Base-by-base conservation (phyloP, 2,113 vertebrate genomes). In the Oxygymnocypris stewartii region DNA sequence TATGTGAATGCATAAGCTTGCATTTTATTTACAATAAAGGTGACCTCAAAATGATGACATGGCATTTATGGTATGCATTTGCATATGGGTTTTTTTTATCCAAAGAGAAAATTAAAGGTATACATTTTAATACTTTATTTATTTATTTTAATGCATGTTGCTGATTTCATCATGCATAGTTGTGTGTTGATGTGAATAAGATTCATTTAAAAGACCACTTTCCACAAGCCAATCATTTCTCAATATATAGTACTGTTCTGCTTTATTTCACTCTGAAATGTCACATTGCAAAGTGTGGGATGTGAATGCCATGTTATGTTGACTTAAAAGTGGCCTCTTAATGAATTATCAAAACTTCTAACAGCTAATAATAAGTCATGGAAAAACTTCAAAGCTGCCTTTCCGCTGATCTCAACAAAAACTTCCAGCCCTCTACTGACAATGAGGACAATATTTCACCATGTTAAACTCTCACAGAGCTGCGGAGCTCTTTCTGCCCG, bases 381-480 rank as follows among this genome's bases (percentile, higher is more conserved):
- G 49, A 37, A 18, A 87, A 47, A 69, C 73, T 44, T 35, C 51
- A 14, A 82, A 25, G 28, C 59, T n/a, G 35, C 44, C 67, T 82
- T 93, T 91, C 89, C 82, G 89, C 47, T 90, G 90, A 86, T 91
- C 90, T 91, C 91, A 89, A 75, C 92, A 92, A 91, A 89, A 57
- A 49, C 40, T 73, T 73, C 71, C 18, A 47, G 31, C 2, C 90
- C 87, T 89, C 85, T 89, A 91, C 92, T 92, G 80, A 92, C 91
- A 91, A 93, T 82, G 90, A 87, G 93, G 93, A 93, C 90, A 92
- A 92, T 91, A 85, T 92, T 91, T 91, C 79, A n/a, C 88, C 73
- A 87, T 89, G 90, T 92, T 94, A 95, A 94, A 94, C 92, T 93
- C 91, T 92, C 92, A 44, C 89, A 89, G 93, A 79, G 94, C 93